These are phyloP conservation scores for Rotaria socialis DNA, from an alignment of 2,888 invertebrate genomes.

Conservation along the genomic window DNA sequence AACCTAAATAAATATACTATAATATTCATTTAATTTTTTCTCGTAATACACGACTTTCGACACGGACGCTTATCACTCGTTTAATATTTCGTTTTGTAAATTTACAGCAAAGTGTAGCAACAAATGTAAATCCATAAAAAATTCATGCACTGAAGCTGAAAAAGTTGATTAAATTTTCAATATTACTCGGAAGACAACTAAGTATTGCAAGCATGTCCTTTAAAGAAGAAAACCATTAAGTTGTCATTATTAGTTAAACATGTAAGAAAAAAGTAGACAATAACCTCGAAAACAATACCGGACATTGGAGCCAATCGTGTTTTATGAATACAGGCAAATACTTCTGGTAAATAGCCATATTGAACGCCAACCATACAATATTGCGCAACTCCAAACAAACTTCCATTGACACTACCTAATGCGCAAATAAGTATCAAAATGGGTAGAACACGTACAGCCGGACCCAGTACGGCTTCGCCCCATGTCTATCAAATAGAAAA, in stretches of 20 bases:
- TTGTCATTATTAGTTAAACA: not conserved
- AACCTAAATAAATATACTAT: not conserved
- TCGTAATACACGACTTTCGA: too few relatives aligned
- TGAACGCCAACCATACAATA: conserved; percentile 19
- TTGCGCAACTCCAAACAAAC: not conserved
- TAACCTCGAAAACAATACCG: not conserved
- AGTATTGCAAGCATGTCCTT: not conserved
- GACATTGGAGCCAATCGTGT: not conserved
- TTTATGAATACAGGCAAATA: conserved; percentile 10
- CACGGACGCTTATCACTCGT: not conserved
- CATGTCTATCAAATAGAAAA: not conserved
- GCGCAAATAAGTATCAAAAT: not conserved
- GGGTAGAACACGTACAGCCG: not conserved
- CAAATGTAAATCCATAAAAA: not conserved
- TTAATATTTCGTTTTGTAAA: not conserved
- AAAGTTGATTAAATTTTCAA: not conserved
- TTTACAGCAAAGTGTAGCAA: not conserved
- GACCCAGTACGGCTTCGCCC: not conserved
- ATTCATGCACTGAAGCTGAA: not conserved
- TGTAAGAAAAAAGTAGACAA: not conserved
- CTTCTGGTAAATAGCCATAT: conserved; percentile 36
- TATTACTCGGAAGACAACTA: not conserved
- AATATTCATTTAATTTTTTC: too few relatives aligned
- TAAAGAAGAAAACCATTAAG: not conserved
- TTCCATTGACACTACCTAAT: not conserved